Evolutionary conservation across 2,113 vertebrate genomes (phyloP).

Genomic region (Nerophis lumbriciformis): DNA sequence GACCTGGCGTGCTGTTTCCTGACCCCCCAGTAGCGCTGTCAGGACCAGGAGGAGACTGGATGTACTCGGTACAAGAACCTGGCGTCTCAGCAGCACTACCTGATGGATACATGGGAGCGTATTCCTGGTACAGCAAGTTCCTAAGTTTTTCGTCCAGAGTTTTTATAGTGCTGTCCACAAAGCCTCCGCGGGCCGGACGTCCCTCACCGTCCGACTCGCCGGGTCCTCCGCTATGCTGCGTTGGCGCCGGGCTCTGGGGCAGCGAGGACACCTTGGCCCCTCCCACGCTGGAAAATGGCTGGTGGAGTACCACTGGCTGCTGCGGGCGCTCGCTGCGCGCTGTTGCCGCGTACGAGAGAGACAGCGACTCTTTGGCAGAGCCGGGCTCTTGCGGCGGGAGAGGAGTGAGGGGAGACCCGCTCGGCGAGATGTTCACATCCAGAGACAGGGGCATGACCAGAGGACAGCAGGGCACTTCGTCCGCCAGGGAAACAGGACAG

Average conservation of each 20-base stretch:
- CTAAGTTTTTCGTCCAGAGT: slow-evolving; percentile 93
- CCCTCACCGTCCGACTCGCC: slow-evolving; percentile 87
- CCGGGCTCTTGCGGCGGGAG: slow-evolving; percentile 51
- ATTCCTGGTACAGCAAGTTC: slow-evolving; percentile 94
- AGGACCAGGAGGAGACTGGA: slow-evolving; percentile 70
- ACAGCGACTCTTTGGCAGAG: slow-evolving; percentile 50
- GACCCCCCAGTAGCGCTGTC: slow-evolving; percentile 70
- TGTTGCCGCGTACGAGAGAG: slow-evolving; percentile 48
- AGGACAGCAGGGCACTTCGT: slow-evolving; percentile 71
- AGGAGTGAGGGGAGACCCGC: slow-evolving; percentile 56
- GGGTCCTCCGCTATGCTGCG: slow-evolving; percentile 59
- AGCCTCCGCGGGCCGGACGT: slow-evolving; percentile 81
- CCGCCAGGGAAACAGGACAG: slow-evolving; percentile 53
- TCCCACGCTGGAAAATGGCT: slow-evolving; percentile 61
- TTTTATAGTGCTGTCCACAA: slow-evolving; percentile 93
- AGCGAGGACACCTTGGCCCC: slow-evolving; percentile 69
- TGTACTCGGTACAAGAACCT: slow-evolving; percentile 75
- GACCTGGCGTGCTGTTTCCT: slow-evolving; percentile 39
- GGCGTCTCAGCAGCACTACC: slow-evolving; percentile 78
- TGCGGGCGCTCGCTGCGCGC: slow-evolving; percentile 40
- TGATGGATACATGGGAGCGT: slow-evolving; percentile 82
- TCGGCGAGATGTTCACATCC: slow-evolving; percentile 52
- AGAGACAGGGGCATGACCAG: slow-evolving; percentile 63
- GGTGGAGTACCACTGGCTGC: slow-evolving; percentile 71
- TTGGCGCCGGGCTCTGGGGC: slow-evolving; percentile 75